These are phyloP conservation scores for Acrocyrtus sp. DNA, from an alignment of 2,888 invertebrate species.

Conservation along the genomic window DNA sequence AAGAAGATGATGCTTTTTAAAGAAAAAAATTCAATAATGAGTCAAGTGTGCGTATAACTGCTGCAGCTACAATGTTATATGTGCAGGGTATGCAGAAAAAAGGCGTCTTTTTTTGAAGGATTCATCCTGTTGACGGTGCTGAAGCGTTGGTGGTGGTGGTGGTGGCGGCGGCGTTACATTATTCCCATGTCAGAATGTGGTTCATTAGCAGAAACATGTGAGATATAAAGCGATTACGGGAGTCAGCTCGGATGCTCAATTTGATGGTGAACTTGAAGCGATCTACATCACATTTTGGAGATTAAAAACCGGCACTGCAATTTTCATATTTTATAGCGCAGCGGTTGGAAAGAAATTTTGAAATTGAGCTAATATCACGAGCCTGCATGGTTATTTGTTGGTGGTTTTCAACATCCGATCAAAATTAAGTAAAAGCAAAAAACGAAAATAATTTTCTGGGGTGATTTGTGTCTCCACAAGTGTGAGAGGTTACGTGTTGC, in stretches of 20 bases:
- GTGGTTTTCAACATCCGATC: background rate
- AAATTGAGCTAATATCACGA: background rate
- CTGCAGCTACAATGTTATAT: background rate
- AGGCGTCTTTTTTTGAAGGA: background rate
- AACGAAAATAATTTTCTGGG: no score
- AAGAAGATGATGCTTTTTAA: background rate
- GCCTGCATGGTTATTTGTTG: background rate
- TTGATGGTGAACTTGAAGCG: background rate
- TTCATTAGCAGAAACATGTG: background rate
- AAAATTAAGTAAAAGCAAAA: no score
- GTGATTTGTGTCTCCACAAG: no score
- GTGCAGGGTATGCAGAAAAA: background rate
- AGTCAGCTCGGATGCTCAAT: background rate
- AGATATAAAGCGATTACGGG: conserved; percentile 19
- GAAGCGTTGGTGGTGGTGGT: background rate
- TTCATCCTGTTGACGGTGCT: background rate
- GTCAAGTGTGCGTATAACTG: background rate
- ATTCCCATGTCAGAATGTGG: background rate
- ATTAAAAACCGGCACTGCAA: no score
- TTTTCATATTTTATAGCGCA: background rate
- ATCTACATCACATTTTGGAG: background rate
- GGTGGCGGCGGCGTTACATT: background rate
- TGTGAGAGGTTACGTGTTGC: no score
- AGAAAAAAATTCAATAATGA: background rate
- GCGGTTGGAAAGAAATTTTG: background rate